Percentiles rank a stretch among this genome's conserved stretches.
These are phyloP conservation scores for Cyclophora punctaria DNA, from an alignment of 2,888 invertebrate species.

Conservation along the genomic window DNA sequence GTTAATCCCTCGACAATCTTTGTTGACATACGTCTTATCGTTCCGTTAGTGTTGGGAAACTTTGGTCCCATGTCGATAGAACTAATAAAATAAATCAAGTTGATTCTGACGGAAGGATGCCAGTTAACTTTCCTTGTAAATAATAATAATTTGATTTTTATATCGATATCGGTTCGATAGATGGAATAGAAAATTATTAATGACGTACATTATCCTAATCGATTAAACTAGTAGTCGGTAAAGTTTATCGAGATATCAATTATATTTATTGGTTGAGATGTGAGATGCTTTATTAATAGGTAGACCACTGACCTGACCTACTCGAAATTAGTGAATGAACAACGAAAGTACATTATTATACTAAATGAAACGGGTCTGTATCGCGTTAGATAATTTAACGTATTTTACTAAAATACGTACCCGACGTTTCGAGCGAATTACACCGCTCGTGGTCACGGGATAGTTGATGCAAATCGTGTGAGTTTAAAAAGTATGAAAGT, in stretches of 20 bases:
- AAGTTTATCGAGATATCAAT: slow-evolving; percentile 13
- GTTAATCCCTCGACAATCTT: slow-evolving; percentile 23
- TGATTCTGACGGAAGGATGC: slow-evolving; percentile 37
- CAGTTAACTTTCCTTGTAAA: slow-evolving; percentile 39
- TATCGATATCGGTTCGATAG: slow-evolving; percentile 40
- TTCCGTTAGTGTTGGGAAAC: slow-evolving; percentile 28
- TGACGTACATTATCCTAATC: slow-evolving; percentile 33
- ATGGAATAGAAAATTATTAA: slow-evolving; percentile 34
- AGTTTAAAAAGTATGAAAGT: too few species aligned
- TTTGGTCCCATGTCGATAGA: slow-evolving; percentile 50
- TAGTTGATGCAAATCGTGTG: too few species aligned
- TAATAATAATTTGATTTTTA: slow-evolving; percentile 42
- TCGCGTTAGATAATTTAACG: too few species aligned
- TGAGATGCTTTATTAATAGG: slow-evolving; percentile 6
- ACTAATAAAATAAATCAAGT: slow-evolving; percentile 61
- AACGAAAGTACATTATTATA: too few species aligned
- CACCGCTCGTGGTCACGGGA: too few species aligned
- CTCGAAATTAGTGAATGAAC: too few species aligned
- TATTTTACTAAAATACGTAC: too few species aligned
- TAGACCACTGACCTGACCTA: too few species aligned
- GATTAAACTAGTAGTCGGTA: slow-evolving; percentile 15
- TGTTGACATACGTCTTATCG: slow-evolving; percentile 28
- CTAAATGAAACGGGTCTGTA: too few species aligned
- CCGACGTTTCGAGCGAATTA: too few species aligned
- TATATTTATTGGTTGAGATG: slow-evolving; percentile 2